Base-by-base conservation (phyloP, 2,113 vertebrate species). In the Rhegmatorhina hoffmannsi region DNA sequence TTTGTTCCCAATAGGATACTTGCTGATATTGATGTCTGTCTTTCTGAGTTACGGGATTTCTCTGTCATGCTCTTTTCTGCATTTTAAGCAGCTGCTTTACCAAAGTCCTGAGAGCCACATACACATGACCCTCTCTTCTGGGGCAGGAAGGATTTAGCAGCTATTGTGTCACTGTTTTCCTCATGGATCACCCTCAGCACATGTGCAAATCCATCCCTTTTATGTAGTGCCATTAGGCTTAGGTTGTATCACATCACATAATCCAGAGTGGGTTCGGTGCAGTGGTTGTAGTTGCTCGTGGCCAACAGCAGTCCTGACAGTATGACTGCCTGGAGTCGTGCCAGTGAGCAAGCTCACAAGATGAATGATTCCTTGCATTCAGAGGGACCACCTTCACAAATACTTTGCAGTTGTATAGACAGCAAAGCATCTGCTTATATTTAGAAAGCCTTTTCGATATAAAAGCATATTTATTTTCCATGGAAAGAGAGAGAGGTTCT, bases 201-300 rank as follows among this genome's bases (percentile, higher is more conserved):
- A 0, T 49, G 13, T 36, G 26, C 12, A 4, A 29, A 46, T 63
- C 63, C 1, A 0, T 79, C 62, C 63, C 36, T 83, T 93, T 76
- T 38, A 10, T 29, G 38, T 58, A 38, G 29, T 43, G 44, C 40
- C 28, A 5, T 46, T 49, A 34, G 49, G n/a, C 55, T 87, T 82
- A 66, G 28, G 33, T 44, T 79, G 19, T 56, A 52, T 75, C 52
- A 8, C 19, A 20, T 87, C 74, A 68, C 34, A 2, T 50, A 34
- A 29, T 40, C 25, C 29, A 43, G 33, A 67, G 38, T 11, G 33
- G 14, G 6, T 70, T 89, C 9, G 3, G n/a, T 83, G 53, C 67
- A 49, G 31, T 49, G 53, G 28, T 43, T 80, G 52, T 50, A 67
- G 43, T 49, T 59, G 50, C 63, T 95, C 59, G 67, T 83, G 75